phyloP scores from a whole-genome alignment of 2,797 vertebrate species.

The Gymnopithys bicolor region DNA sequence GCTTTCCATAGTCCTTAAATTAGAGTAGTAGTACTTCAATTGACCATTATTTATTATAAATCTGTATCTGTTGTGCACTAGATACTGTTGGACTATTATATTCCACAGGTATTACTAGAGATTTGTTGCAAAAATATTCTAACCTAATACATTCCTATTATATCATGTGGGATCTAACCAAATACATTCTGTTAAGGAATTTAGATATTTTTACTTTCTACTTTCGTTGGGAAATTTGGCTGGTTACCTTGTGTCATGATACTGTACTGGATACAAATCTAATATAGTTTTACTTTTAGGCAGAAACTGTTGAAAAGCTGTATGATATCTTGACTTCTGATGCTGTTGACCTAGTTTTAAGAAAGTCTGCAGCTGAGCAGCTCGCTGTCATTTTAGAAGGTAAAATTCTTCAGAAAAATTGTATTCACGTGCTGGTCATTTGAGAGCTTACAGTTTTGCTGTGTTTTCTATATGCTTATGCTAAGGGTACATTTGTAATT shows the following conservation, averaged over 20 bases:
- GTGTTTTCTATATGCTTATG: neutral
- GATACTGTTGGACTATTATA: neutral
- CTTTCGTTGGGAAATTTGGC: neutral
- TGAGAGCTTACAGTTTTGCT: neutral
- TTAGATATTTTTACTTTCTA: neutral
- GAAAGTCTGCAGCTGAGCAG: constrained; percentile 92
- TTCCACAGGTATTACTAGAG: neutral
- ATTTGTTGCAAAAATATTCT: neutral
- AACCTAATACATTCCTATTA: neutral
- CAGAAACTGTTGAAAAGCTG: constrained; percentile 90
- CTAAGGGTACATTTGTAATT: neutral
- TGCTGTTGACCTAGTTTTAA: constrained; percentile 85
- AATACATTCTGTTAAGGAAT: neutral
- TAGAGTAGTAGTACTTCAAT: neutral
- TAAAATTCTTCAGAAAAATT: constrained; percentile 60
- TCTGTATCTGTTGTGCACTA: neutral
- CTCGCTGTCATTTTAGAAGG: constrained; percentile 92
- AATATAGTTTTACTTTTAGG: constrained; percentile 75
- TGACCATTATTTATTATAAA: neutral
- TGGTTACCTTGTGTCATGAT: neutral
- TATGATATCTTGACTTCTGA: constrained; percentile 87
- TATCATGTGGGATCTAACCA: neutral
- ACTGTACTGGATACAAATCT: neutral
- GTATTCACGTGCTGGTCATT: neutral
- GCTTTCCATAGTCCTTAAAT: neutral